These are phyloP conservation scores for Misgurnus mizolepis DNA, from an alignment of 2,113 vertebrate genomes.

Conservation along the genomic window DNA sequence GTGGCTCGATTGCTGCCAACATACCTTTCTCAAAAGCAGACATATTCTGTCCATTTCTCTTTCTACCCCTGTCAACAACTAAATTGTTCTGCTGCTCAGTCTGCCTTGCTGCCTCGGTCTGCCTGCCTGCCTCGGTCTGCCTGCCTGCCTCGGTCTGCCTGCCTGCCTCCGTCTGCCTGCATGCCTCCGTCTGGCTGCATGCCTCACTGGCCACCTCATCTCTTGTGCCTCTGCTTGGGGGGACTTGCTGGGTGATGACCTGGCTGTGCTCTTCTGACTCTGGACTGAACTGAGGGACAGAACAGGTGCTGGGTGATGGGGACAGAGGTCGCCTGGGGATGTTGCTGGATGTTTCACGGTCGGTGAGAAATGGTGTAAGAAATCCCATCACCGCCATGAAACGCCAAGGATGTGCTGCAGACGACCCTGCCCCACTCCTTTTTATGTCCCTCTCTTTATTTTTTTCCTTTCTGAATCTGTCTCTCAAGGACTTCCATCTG, in stretches of 20 bases:
- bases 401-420: background rate
- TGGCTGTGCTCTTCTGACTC: background rate
- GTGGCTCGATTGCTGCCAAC: background rate
- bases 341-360: background rate
- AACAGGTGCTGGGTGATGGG: background rate
- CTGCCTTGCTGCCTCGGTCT: background rate
- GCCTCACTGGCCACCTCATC: background rate
- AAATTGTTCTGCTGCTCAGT: background rate
- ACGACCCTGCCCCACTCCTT: background rate
- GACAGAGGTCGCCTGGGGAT: background rate
- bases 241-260: background rate
- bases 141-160: too few species aligned
- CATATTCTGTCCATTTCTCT: background rate
- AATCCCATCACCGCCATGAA: background rate
- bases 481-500: background rate
- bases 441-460: background rate
- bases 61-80: background rate
- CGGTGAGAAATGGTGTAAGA: background rate
- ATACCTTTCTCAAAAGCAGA: background rate
- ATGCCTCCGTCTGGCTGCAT: too few species aligned
- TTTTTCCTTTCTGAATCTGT: background rate
- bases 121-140: too few species aligned
- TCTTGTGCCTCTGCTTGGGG: background rate
- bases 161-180: too few species aligned
- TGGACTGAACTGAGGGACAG: background rate